Evolutionary conservation across 2,888 invertebrate genomes (phyloP).

Genomic region (Ennomos quercinarius): DNA sequence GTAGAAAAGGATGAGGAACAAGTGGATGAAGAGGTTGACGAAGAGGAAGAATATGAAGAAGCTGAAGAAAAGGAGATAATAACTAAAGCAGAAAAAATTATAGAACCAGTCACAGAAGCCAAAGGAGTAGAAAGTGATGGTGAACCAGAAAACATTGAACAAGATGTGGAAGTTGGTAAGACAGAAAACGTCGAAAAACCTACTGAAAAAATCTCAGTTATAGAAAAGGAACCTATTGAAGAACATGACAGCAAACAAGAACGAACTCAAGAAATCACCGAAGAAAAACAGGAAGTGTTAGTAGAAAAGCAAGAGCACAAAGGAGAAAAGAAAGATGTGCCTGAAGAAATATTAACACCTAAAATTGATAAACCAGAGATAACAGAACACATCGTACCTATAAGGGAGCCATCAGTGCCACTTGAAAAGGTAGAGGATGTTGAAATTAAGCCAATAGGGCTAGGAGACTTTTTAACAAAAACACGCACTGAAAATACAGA

Average conservation of each 20-base stretch:
- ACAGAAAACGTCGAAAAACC: slow-evolving; percentile 28
- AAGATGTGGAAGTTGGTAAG: slow-evolving; percentile 15
- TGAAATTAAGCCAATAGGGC: slow-evolving; percentile 78
- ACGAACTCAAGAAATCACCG: slow-evolving; percentile 36
- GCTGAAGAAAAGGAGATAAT: slow-evolving; percentile 38
- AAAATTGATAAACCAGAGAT: slow-evolving; percentile 38
- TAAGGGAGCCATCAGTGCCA: slow-evolving; percentile 74
- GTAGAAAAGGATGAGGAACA: slow-evolving; percentile 48
- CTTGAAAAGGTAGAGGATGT: slow-evolving; percentile 78
- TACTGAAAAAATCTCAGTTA: slow-evolving; percentile 29
- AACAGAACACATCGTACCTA: slow-evolving; percentile 55
- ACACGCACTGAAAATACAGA: slow-evolving; percentile 72
- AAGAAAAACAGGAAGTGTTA: slow-evolving; percentile 40
- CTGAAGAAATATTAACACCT: slow-evolving; percentile 40
- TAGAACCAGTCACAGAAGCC: slow-evolving; percentile 32
- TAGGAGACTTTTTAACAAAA: slow-evolving; percentile 69
- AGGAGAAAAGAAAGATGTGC: slow-evolving; percentile 39
- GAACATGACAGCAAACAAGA: slow-evolving; percentile 31
- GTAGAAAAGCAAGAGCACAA: slow-evolving; percentile 39
- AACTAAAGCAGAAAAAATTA: slow-evolving; percentile 2
- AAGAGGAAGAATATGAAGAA: slow-evolving; percentile 43
- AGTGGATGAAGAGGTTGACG: slow-evolving; percentile 42
- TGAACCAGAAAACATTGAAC: slow-evolving; percentile 34
- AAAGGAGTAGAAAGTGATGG: slow-evolving; percentile 37
- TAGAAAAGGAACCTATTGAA: slow-evolving; percentile 15